A percentile compares a stretch with the other conserved stretches of the same genome.
Conservation (phyloP, 30 jellyfish, hydroid and myxozoan species). For the Turritopsis dohrnii region DNA sequence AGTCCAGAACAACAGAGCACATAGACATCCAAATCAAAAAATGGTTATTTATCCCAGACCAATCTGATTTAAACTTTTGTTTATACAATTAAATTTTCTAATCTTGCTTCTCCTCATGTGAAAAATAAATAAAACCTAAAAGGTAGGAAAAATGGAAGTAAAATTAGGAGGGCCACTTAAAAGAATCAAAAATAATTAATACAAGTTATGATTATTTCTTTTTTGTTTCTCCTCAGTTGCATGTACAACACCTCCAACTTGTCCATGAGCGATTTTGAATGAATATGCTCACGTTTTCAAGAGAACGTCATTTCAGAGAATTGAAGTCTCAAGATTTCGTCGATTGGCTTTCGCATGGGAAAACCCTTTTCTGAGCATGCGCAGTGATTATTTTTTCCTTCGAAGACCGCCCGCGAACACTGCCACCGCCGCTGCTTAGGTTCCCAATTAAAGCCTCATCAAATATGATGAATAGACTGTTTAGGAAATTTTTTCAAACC, state of each 20-base stretch:
- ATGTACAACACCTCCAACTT: constrained; percentile 18
- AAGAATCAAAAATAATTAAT: constrained; percentile 10
- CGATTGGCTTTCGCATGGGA: constrained; percentile 23
- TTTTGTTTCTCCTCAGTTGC: constrained; percentile 20
- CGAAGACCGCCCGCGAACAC: constrained; percentile 31
- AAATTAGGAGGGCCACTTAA: constrained; percentile 16
- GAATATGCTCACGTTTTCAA: constrained; percentile 17
- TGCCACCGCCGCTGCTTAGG: constrained; percentile 29
- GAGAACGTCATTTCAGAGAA: constrained; percentile 29
- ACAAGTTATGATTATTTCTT: constrained; percentile 17
- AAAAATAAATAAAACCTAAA: neutral
- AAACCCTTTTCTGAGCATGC: constrained; percentile 23
- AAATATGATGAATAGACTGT: too few species aligned
- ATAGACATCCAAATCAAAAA: constrained; percentile 9
- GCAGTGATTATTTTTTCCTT: constrained; percentile 21
- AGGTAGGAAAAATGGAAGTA: neutral
- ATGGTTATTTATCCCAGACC: neutral
- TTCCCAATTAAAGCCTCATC: too few species aligned
- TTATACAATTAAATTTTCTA: too few species aligned
- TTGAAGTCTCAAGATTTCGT: constrained; percentile 28
- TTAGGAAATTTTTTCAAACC: too few species aligned
- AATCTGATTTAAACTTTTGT: constrained; percentile 6
- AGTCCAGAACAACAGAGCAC: constrained; percentile 18
- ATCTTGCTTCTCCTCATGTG: neutral
- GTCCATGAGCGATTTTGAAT: constrained; percentile 17